Conservation (phyloP, 2,888 invertebrate species). For the Eristalis tenax region DNA sequence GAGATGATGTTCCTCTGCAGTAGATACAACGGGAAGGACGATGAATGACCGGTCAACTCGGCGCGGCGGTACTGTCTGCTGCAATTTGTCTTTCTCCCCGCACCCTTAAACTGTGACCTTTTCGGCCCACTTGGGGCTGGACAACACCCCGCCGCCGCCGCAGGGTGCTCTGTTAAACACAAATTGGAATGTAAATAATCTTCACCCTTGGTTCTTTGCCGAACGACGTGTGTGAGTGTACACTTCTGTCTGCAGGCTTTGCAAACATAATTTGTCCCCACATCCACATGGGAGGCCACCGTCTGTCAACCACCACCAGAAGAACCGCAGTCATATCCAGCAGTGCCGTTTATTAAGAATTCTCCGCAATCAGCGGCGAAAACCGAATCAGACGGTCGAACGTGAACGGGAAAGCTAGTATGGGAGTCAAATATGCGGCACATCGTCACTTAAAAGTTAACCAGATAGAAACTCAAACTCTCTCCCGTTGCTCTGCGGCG, state of each 20-base stretch:
- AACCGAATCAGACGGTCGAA: neutral
- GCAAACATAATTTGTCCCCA: conserved; percentile 11
- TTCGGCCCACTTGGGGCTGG: neutral
- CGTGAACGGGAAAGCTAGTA: neutral
- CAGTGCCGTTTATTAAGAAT: conserved; percentile 2
- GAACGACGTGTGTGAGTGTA: neutral
- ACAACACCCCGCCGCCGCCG: neutral
- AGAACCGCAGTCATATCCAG: neutral
- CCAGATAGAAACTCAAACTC: conserved; percentile 15
- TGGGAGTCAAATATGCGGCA: conserved; percentile 6
- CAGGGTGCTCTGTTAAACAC: neutral
- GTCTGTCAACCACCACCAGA: neutral
- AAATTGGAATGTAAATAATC: neutral
- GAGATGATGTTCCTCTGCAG: conserved; percentile 3
- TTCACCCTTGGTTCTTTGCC: neutral
- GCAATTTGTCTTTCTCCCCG: neutral
- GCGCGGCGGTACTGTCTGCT: neutral
- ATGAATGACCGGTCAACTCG: neutral
- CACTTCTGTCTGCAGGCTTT: neutral
- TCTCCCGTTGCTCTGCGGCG: neutral
- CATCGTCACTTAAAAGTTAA: conserved; percentile 34
- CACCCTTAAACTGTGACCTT: neutral
- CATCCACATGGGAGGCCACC: neutral
- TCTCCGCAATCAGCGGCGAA: neutral
- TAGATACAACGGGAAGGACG: neutral